A percentile compares a stretch with the other conserved stretches of the same genome.
Evolutionary conservation across 2,888 invertebrate species (phyloP).

Genomic region (Xanthia togata): DNA sequence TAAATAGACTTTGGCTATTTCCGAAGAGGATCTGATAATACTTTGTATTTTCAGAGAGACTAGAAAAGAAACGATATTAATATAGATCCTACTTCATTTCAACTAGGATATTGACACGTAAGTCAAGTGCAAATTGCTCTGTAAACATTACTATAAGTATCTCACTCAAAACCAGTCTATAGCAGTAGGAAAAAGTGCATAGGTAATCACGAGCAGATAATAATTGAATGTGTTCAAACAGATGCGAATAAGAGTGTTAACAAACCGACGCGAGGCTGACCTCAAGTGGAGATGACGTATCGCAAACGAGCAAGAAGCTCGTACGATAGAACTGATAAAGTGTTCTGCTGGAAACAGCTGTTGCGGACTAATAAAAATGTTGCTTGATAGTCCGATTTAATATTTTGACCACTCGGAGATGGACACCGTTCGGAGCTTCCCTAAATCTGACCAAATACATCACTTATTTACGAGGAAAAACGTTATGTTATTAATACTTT

Average conservation of each 20-base stretch:
- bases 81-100: neutral
- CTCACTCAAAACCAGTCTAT: neutral
- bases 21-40: neutral
- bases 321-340: constrained; percentile 13
- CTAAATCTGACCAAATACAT: neutral
- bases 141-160: neutral
- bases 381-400: neutral
- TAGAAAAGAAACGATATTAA: neutral
- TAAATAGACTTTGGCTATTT: neutral
- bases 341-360: neutral
- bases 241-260: constrained; percentile 34
- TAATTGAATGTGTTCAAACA: constrained; percentile 13
- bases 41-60: neutral
- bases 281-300: constrained; percentile 18
- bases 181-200: neutral
- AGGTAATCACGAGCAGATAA: neutral
- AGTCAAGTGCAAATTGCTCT: constrained; percentile 2
- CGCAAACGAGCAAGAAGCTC: constrained; percentile 32
- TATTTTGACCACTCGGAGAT: too few relatives aligned
- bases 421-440: neutral
- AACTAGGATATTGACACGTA: neutral
- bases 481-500: constrained; percentile 13
- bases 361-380: neutral
- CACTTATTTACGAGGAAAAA: neutral
- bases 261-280: neutral